Evolutionary conservation across 2,888 invertebrate genomes (phyloP).

Genomic region (Drosophila algonquin): DNA sequence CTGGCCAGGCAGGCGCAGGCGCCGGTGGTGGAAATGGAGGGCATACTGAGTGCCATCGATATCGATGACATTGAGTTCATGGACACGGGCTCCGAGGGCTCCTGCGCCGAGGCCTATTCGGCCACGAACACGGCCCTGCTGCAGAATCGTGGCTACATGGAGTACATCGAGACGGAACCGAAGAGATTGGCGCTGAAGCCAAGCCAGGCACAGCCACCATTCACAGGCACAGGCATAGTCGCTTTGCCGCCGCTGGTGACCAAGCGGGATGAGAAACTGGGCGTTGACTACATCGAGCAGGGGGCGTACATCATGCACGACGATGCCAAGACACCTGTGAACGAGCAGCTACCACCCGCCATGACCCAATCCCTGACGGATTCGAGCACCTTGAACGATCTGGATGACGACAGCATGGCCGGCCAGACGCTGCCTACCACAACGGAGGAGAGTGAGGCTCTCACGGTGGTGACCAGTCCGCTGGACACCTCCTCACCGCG

Average conservation of each 20-base stretch:
- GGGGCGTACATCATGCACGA: constrained; percentile 83
- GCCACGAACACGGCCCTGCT: constrained; percentile 85
- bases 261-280: constrained; percentile 84
- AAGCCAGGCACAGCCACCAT: constrained; percentile 9
- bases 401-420: constrained; percentile 87
- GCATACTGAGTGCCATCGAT: constrained; percentile 85
- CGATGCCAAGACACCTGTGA: constrained; percentile 84
- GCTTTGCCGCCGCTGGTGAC: constrained; percentile 51
- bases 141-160: constrained; percentile 88
- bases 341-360: constrained; percentile 82
- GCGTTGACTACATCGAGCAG: constrained; percentile 86
- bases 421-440: constrained; percentile 83
- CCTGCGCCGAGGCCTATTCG: constrained; percentile 87
- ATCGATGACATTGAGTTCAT: constrained; percentile 93
- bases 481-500: constrained; percentile 82
- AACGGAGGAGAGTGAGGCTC: constrained; percentile 87
- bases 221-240: not conserved
- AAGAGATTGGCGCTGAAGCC: constrained; percentile 26
- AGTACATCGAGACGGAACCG: constrained; percentile 85
- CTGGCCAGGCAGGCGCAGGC: constrained; percentile 74
- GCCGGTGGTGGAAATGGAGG: constrained; percentile 81
- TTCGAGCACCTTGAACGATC: constrained; percentile 82
- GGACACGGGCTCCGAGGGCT: constrained; percentile 93
- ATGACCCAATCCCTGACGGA: constrained; percentile 80
- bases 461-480: constrained; percentile 86